These are phyloP conservation scores for Phaonia tiefii DNA, from an alignment of 2,888 invertebrate species.

Conservation along the genomic window DNA sequence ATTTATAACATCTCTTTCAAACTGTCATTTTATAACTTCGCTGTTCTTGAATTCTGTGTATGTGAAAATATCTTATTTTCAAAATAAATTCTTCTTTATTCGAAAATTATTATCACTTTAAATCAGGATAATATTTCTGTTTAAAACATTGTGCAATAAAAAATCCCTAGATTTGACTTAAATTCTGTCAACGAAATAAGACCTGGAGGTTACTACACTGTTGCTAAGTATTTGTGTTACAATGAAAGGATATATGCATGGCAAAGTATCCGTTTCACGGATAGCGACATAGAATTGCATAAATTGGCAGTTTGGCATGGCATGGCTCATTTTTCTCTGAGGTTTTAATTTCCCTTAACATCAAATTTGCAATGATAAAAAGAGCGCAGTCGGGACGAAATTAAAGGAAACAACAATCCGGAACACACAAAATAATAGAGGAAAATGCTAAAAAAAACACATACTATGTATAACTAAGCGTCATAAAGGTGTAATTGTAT, in stretches of 20 bases:
- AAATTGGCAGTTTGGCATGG: slow-evolving; percentile 38
- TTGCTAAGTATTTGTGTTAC: not conserved
- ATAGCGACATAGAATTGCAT: slow-evolving; percentile 47
- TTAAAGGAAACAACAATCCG: not conserved
- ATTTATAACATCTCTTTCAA: too few species aligned
- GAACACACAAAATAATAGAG: not conserved
- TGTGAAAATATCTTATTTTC: too few species aligned
- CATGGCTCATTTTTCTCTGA: not conserved
- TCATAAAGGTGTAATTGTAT: not conserved
- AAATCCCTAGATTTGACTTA: too few species aligned
- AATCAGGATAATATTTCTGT: too few species aligned
- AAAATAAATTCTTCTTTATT: too few species aligned
- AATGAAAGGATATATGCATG: not conserved
- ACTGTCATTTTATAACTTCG: too few species aligned
- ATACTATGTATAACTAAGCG: not conserved
- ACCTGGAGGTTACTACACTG: slow-evolving; percentile 12
- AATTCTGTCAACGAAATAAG: slow-evolving; percentile 3
- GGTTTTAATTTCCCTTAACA: slow-evolving; percentile 33
- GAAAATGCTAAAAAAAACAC: not conserved
- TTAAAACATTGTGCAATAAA: too few species aligned
- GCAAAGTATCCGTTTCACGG: slow-evolving; percentile 4
- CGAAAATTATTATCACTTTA: too few species aligned
- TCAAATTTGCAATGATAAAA: not conserved
- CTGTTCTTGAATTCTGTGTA: too few species aligned
- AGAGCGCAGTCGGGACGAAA: not conserved